A percentile compares a stretch with the other conserved stretches of the same genome.
These are phyloP conservation scores for Glaucopsyche alexis DNA, from an alignment of 2,888 invertebrate species.

Conservation along the genomic window DNA sequence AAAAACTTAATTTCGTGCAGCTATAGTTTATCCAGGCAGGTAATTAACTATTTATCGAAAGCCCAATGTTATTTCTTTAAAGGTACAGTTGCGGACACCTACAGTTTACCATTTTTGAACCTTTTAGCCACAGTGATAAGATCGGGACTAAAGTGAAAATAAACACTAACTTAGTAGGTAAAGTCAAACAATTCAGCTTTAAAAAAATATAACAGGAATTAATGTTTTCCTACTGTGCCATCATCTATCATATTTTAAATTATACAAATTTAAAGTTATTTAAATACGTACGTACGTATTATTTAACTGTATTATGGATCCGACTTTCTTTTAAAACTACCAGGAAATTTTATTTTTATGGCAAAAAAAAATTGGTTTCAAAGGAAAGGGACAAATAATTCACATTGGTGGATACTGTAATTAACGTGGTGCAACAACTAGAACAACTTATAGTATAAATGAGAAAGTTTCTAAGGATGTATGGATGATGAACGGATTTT, in stretches of 20 bases:
- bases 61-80: not conserved
- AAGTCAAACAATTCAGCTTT: not conserved
- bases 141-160: too few species aligned
- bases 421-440: too few species aligned
- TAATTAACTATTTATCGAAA: constrained; percentile 2
- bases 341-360: not conserved
- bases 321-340: not conserved
- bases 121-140: too few species aligned
- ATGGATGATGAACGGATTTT: too few species aligned
- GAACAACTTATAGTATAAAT: too few species aligned
- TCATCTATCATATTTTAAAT: not conserved
- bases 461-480: too few species aligned
- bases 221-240: not conserved
- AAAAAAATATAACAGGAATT: not conserved
- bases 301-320: not conserved
- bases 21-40: not conserved
- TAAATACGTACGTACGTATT: not conserved
- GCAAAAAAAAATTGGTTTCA: not conserved
- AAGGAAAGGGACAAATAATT: too few species aligned
- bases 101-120: too few species aligned
- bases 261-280: not conserved
- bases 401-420: too few species aligned
- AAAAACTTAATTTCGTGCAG: constrained; percentile 9
- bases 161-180: too few species aligned
- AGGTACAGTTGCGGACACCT: not conserved